Conservation (phyloP, 2,797 vertebrate genomes). For the Oryzias dopingdopingensis region DNA sequence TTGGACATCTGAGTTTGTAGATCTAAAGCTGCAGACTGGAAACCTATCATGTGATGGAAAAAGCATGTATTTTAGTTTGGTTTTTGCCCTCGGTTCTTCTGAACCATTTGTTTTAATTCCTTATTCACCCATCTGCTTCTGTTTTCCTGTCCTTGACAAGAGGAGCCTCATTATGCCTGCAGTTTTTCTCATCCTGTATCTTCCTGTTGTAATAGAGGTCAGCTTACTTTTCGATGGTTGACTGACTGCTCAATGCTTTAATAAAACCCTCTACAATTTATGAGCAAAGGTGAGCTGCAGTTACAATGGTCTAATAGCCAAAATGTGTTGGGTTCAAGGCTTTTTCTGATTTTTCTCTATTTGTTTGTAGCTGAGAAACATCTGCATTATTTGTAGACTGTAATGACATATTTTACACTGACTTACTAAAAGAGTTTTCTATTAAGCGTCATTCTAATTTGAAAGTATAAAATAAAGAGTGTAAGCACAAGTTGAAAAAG, state of each 20-base stretch:
- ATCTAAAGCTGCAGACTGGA: no score
- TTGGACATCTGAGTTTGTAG: no score
- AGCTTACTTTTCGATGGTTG: slow-evolving; percentile 14
- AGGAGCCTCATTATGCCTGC: slow-evolving; percentile 3
- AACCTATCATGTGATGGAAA: no score
- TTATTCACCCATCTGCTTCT: no score
- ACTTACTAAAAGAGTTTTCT: no score
- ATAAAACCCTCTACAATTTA: slow-evolving; percentile 20
- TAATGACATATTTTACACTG: not conserved
- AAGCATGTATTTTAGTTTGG: no score
- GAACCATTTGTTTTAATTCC: no score
- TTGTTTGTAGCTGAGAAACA: slow-evolving; percentile 1
- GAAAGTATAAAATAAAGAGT: not conserved
- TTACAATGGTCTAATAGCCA: not conserved
- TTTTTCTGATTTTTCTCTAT: slow-evolving; percentile 4
- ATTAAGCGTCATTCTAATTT: no score
- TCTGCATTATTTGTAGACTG: slow-evolving; percentile 7
- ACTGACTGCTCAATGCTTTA: slow-evolving; percentile 13
- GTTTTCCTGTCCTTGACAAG: not conserved
- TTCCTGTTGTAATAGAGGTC: not conserved
- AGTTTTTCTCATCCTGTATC: not conserved
- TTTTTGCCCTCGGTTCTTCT: no score
- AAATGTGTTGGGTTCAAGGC: slow-evolving; percentile 3
- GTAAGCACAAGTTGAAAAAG: not conserved
- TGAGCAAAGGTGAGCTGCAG: not conserved